Evolutionary conservation across 2,888 invertebrate genomes (phyloP).

Genomic region (Eupithecia dodoneata): DNA sequence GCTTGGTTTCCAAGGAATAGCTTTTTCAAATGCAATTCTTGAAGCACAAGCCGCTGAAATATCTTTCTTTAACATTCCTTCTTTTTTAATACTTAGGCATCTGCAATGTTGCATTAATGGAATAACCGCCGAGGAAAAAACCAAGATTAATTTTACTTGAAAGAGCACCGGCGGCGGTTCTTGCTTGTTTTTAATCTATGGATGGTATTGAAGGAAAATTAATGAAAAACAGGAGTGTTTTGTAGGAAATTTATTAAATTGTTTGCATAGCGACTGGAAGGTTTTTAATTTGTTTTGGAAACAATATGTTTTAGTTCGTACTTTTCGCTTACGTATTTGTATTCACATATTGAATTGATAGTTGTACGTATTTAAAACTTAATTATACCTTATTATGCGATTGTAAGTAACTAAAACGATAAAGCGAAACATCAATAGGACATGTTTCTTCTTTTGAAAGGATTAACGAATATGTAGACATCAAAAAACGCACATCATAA

Average conservation of each 20-base stretch:
- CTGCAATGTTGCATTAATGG: slow-evolving; percentile 38
- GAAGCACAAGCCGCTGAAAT: slow-evolving; percentile 14
- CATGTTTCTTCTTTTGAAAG: not conserved
- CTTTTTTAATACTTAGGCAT: slow-evolving; percentile 34
- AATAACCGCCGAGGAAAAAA: slow-evolving; percentile 36
- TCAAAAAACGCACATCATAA: slow-evolving; percentile 1
- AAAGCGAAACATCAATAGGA: not conserved
- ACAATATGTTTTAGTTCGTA: not conserved
- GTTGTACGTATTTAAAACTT: not conserved
- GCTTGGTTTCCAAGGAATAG: slow-evolving; percentile 19
- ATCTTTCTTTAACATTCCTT: slow-evolving; percentile 20
- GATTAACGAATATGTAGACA: not conserved
- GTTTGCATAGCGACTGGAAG: slow-evolving; percentile 6
- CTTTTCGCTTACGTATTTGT: not conserved
- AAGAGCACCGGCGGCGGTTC: slow-evolving; percentile 34
- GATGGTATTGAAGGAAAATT: slow-evolving; percentile 33
- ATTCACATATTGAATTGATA: not conserved
- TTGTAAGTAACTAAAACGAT: not conserved
- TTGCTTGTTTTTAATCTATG: slow-evolving; percentile 31
- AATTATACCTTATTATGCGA: not conserved
- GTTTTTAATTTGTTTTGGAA: slow-evolving; percentile 7
- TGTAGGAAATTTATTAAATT: slow-evolving; percentile 20
- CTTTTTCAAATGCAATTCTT: slow-evolving; percentile 10
- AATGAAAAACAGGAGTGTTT: slow-evolving; percentile 29
- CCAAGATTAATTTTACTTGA: slow-evolving; percentile 32